These are phyloP conservation scores for Bungarus multicinctus DNA, from an alignment of 2,113 vertebrate species.

Conservation along the genomic window DNA sequence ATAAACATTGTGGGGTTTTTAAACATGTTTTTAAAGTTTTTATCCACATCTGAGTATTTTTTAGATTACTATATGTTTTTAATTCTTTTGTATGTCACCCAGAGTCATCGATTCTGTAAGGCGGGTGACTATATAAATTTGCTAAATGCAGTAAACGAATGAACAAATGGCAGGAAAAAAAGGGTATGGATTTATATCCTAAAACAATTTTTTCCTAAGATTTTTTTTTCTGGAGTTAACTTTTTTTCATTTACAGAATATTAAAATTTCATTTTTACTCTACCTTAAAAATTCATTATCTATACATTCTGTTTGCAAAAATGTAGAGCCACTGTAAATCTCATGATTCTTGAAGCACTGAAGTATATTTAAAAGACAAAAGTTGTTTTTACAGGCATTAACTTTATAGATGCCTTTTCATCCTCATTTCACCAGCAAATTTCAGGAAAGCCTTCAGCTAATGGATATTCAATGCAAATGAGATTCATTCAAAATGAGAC, in stretches of 20 bases:
- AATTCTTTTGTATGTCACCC: not conserved
- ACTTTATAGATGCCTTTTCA: not conserved
- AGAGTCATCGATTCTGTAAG: not conserved
- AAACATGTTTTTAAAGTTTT: not conserved
- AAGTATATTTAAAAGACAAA: not conserved
- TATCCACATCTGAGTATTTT: not conserved
- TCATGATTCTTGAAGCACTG: not conserved
- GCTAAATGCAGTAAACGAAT: not conserved
- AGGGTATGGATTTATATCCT: not conserved
- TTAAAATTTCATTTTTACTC: not conserved
- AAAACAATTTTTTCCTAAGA: not conserved
- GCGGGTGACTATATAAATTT: not conserved
- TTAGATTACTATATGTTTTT: not conserved
- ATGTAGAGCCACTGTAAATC: not conserved
- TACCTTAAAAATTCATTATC: not conserved
- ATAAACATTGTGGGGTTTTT: not conserved
- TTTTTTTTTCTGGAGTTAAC: not conserved
- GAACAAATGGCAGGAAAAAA: not conserved
- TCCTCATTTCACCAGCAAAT: slow-evolving; percentile 19
- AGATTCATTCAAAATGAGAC: not conserved
- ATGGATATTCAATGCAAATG: not conserved
- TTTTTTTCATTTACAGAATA: not conserved
- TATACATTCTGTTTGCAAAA: not conserved
- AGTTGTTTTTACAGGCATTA: not conserved
- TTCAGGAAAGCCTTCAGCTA: not conserved